These are phyloP conservation scores for Hassar affinis DNA, from an alignment of 2,113 vertebrate genomes.

Conservation along the genomic window DNA sequence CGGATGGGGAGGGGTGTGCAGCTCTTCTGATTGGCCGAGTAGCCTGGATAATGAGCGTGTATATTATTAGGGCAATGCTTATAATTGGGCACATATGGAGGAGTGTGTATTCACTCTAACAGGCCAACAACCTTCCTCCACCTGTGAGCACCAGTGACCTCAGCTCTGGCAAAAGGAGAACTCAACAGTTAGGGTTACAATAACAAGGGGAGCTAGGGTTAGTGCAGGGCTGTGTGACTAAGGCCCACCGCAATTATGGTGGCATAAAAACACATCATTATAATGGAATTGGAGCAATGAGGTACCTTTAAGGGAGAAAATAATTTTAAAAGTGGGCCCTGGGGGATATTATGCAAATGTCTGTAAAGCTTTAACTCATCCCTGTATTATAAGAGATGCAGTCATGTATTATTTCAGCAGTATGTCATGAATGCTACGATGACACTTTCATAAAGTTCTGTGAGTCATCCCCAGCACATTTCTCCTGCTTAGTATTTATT, in stretches of 20 bases:
- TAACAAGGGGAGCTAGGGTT: conserved; percentile 28
- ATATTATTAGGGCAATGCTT: conserved; percentile 55
- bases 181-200: conserved; percentile 32
- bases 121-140: conserved; percentile 24
- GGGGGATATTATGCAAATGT: conserved; percentile 46
- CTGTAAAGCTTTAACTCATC: conserved; percentile 38
- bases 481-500: not conserved
- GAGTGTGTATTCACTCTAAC: conserved; percentile 15
- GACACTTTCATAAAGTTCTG: conserved; percentile 37
- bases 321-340: conserved; percentile 50
- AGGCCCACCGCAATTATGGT: conserved; percentile 7
- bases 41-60: conserved; percentile 35
- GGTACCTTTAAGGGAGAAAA: conserved; percentile 46
- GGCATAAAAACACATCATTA: conserved; percentile 43
- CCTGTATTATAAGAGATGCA: conserved; percentile 18
- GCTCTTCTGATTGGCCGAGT: conserved; percentile 47
- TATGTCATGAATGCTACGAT: not conserved
- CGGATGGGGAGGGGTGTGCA: conserved; percentile 34
- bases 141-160: conserved; percentile 42
- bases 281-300: conserved; percentile 35
- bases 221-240: not conserved
- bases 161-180: conserved; percentile 25
- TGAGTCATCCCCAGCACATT: conserved; percentile 3
- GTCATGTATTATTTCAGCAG: conserved; percentile 24
- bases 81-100: conserved; percentile 59